Evolutionary conservation across 2,797 vertebrate genomes (phyloP), one percentile per base, ranked within the genome.

Genomic region (Geotrypetes seraphini): DNA sequence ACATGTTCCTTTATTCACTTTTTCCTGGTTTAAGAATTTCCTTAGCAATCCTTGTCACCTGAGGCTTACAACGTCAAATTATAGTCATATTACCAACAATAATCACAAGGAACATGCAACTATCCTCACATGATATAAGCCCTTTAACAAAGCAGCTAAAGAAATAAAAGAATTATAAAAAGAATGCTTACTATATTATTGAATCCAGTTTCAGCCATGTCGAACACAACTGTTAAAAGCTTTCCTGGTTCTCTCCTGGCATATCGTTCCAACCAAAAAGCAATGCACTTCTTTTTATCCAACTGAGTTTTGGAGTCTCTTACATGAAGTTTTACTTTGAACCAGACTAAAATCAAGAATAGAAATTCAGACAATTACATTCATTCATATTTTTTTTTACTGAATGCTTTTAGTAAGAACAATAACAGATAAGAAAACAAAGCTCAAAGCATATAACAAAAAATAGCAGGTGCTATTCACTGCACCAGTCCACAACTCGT

Each of bases 191-290:
- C 95, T 31, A 97, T 88, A 57, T 91, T 95, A 65, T 87, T 74
- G 39, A 98, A 37, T 54, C 94, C 93, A 25, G 90, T 94, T 14
- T 98, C 96, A 0, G 86, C 22, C 89, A 99, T 90, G 73, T 99
- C 96, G 52, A 98, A 97, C 31, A 99, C 81, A 21, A 97, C 91
- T 2, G 93, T 96, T 39, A 99, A 58, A 0, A 89, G 90, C 59
- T 93, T 96, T 24, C 92, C 95, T 3, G 91, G 88, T 50, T 99
- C 96, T 41, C 89, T 89, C 42, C 81, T 92, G 7, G 87, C 75
- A 39, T 98, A 96, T 6, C 87, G 84, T 63, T 98, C 96, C 68
- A 99, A 50, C 96, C 96, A 99, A 75, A 98, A 99, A 10, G 93
- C 94, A 3, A 92, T 79, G 10, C 95, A 88, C 53, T 89, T 90